Evolutionary conservation across 2,113 vertebrate genomes (phyloP), one percentile per base, ranked within the genome.

Genomic region (Cochlearius cochlearius): DNA sequence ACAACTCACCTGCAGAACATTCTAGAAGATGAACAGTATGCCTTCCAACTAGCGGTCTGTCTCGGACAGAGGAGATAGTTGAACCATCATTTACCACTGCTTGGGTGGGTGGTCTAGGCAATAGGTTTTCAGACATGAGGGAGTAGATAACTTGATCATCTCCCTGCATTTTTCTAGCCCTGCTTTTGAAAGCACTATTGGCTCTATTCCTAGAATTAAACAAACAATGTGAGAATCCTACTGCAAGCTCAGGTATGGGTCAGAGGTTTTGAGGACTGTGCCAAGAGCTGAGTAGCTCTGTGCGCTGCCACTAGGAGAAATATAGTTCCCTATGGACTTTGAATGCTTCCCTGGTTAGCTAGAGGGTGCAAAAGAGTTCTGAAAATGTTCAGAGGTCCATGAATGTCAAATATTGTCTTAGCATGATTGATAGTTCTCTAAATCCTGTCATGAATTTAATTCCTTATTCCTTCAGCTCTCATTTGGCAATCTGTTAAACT

Each of bases 11-110:
- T 47, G 5, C 32, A 59, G 72, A 91, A 68, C 15, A 11, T 68
- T 64, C 19, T 60, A n/a, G 1, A 3, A 59, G 29, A 3, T 3
- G 0, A 15, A 41, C 19, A 66, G 18, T 9, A 47, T n/a, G 4
- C 29, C 23, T 47, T 73, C 36, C 63, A 68, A 17, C 29, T 15
- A 64, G n/a, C 12, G 62, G 5, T 73, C 13, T 26, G 15, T 36
- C 30, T 13, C 52, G 15, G 27, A n/a, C 21, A 90, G 34, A 90
- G 36, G 25, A 90, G 7, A 12, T 4, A 58, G 10, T 7, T 72
- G 39, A 64, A 19, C 9, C 19, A 30, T 47, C 12, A 64, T 30
- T 71, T 87, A 50, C 47, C 11, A 38, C 25, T 43, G 50, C 12
- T 15, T 69, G 16, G 3, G 10, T 73, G 45, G 41, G 49, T 73